Evolutionary conservation across 2,797 vertebrate genomes (phyloP), one percentile per base, ranked within the genome.

Genomic region (Micrastur ruficollis): DNA sequence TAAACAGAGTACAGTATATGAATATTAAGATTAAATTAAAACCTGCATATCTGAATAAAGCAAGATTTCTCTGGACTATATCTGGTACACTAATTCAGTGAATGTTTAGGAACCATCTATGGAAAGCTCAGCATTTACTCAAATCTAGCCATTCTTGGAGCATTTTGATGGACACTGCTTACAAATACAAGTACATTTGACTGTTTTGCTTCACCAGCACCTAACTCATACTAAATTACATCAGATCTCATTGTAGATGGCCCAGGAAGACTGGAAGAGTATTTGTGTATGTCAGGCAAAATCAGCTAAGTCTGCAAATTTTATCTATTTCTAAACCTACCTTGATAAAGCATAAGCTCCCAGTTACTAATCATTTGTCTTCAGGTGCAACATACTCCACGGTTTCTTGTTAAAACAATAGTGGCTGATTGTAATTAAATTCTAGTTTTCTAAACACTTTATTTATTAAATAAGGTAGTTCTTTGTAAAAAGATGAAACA

Each of bases 111-210:
- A 95, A 27, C 53, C 31, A n/a, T 67, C 50, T 65, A 23, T 4
- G 11, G 61, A 92, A 82, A 95, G 27, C 87, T 94, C 81, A 90
- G 79, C 49, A 42, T 93, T 85, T 89, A 78, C 50, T 75, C 81
- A 86, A 36, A 81, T 55, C 55, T 56, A 80, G 72, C 56, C 52
- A 32, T 82, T 95, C 73, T 34, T 91, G 42, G 72, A 80, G 68
- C 46, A n/a, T 74, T 93, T 83, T 89, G 55, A 74, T 89, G 61
- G 66, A 65, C 58, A 42, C 31, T 52, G 81, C 59, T 73, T 83
- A 87, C 62, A 83, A 71, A 84, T 61, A 65, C 46, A 80, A 70
- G 38, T 50, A 68, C 27, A 25, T 88, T 90, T 56, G 65, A 87
- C 56, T 73, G 67, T 40, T 82, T 70, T 90, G 38, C 49, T 65